Base-by-base conservation (phyloP, 1,140 invertebrate species). In the Drosophila arawakana region DNA sequence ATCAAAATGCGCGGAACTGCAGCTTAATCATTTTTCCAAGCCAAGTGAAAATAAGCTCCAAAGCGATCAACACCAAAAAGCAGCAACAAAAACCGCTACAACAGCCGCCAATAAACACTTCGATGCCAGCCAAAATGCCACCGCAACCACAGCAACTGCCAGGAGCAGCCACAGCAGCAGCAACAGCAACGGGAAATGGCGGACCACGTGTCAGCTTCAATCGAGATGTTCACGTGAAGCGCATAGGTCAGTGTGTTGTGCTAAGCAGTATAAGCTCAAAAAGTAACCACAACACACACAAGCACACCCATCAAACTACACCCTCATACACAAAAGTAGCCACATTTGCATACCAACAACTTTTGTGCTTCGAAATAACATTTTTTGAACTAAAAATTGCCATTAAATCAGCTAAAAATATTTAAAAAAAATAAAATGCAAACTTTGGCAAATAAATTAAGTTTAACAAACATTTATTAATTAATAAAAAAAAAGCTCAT, bases 151-250 rank as follows among this genome's bases (percentile, higher is more conserved):
- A 69, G 57, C 65, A 74, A 21, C 9, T 59, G 55, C 35, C 57
- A 21, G 50, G 60, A 60, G 34, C 63, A 39, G 44, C 47, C 10
- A 9, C 61, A 41, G 30, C 41, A 41, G 30, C 41, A 50, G 46
- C 68, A 83, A 25, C 79, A 70, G 60, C 55, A 65, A 6, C 63
- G 35, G 44, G 39, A n/a, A 92, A 92, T 78, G 94, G 94, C 84
- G 94, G 94, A 92, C 95, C 95, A 76, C 94, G 95, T 81, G 96
- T 97, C 82, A 97, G 96, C 83, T 97, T 97, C 94, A 97, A 97
- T 94, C 95, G 96, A 91, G 96, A 97, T 94, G 96, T 97, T 79
- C 96, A 97, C 93, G 95, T 97, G 81, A 97, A 97, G 93, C 94
- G 96, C 94, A 97, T 97, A 93, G 96, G 96, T 96, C 95, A 96